Conservation (phyloP, 2,797 vertebrate genomes). For the Agapornis canus region DNA sequence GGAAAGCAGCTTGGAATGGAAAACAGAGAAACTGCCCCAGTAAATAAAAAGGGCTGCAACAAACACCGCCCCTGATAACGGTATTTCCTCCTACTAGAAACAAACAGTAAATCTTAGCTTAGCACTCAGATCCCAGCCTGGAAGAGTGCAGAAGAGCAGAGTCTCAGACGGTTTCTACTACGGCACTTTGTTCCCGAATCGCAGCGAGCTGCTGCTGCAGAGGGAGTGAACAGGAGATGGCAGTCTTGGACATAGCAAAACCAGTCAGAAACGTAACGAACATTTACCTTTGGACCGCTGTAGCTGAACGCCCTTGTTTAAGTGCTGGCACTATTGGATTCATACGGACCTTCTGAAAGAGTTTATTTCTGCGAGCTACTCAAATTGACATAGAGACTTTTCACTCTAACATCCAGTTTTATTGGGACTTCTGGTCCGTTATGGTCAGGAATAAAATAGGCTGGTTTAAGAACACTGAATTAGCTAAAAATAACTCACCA, state of each 20-base stretch:
- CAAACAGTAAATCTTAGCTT: not conserved
- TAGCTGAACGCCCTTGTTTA: not conserved
- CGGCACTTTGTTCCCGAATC: rapidly evolving
- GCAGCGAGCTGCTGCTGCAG: not conserved
- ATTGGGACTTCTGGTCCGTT: not conserved
- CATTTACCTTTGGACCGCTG: rapidly evolving
- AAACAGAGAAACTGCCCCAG: not conserved
- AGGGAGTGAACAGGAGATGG: not conserved
- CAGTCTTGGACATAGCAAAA: not conserved
- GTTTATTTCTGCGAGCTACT: not conserved
- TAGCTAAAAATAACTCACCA: not conserved
- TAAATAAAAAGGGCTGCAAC: not conserved
- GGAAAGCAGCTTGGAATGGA: not conserved
- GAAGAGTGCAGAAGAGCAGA: not conserved
- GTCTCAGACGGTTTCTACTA: not conserved
- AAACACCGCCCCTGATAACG: not conserved
- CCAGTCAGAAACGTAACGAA: not conserved
- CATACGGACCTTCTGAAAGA: not conserved
- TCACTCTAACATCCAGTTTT: not conserved
- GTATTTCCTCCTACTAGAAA: not conserved
- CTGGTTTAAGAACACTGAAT: not conserved
- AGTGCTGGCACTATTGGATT: not conserved
- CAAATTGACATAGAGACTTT: not conserved
- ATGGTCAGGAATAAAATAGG: not conserved
- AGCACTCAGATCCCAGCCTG: not conserved